Percentiles rank a stretch among this genome's conserved stretches.
These are phyloP conservation scores for Tokudaia tokunoshimensis DNA, from an alignment of 2,797 vertebrate species.

Conservation along the genomic window DNA sequence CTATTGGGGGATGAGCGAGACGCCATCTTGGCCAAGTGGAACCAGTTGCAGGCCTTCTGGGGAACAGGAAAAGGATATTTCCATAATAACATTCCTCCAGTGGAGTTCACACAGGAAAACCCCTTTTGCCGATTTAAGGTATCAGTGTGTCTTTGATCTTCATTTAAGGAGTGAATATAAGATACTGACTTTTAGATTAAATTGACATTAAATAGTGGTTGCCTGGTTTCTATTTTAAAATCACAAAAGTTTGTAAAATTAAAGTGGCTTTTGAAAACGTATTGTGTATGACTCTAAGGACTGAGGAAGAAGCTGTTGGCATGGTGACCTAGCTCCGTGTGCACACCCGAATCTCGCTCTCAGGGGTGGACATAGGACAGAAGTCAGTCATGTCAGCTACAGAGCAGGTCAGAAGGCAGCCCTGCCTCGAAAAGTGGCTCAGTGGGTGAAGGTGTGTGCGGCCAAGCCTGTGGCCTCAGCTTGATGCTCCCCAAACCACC, in stretches of 20 bases:
- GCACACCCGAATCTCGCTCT: neutral
- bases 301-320: constrained; percentile 14
- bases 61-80: constrained; percentile 98
- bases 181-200: constrained; percentile 55
- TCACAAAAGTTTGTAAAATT: constrained; percentile 46
- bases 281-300: neutral
- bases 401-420: neutral
- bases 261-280: constrained; percentile 43
- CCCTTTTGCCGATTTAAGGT: constrained; percentile 99
- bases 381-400: neutral
- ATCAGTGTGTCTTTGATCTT: constrained; percentile 68
- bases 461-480: neutral
- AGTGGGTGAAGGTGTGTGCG: neutral
- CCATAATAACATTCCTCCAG: constrained; percentile 94
- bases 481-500: neutral
- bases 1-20: constrained; percentile 97
- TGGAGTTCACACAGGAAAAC: constrained; percentile 98
- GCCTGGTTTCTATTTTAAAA: constrained; percentile 42
- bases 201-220: constrained; percentile 47
- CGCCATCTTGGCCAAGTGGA: constrained; percentile 98
- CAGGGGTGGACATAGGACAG: neutral
- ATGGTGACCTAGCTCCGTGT: neutral
- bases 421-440: neutral
- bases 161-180: constrained; percentile 55
- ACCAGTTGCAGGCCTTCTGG: constrained; percentile 99